Evolutionary conservation across 2,888 invertebrate genomes (phyloP).

Genomic region (Argyresthia albistria): DNA sequence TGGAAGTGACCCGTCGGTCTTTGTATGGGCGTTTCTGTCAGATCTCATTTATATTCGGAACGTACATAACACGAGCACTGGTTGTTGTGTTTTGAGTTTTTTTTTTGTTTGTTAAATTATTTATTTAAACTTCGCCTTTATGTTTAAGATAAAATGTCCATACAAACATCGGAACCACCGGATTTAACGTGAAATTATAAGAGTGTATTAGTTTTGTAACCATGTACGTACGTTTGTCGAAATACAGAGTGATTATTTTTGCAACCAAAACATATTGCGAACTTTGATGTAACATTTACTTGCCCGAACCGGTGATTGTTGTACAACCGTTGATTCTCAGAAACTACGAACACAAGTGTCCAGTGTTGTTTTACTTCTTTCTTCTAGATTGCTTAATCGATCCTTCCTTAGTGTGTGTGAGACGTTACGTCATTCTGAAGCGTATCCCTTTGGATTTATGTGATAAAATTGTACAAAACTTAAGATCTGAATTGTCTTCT

Average conservation of each 20-base stretch:
- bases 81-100: constrained; percentile 11
- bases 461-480: constrained; percentile 63
- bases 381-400: no score
- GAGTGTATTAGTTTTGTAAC: constrained; percentile 47
- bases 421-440: constrained; percentile 24
- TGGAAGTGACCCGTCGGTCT: constrained; percentile 15
- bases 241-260: constrained; percentile 54
- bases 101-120: constrained; percentile 30
- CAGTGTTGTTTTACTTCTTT: no score
- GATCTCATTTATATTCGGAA: constrained; percentile 45
- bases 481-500: constrained; percentile 58
- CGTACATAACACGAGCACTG: not conserved
- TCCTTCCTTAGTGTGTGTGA: not conserved
- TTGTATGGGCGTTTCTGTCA: constrained; percentile 51
- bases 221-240: constrained; percentile 25
- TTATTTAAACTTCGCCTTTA: constrained; percentile 20
- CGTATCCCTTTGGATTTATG: constrained; percentile 56
- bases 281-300: constrained; percentile 18
- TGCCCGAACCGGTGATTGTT: constrained; percentile 5
- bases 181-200: constrained; percentile 17
- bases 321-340: not conserved
- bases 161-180: constrained; percentile 39
- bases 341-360: no score
- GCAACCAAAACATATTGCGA: constrained; percentile 30
- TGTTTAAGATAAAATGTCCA: constrained; percentile 28